Evolutionary conservation across 2,113 vertebrate genomes (phyloP), one percentile per base, ranked within the genome.

Genomic region (Lepidothrix coronata): DNA sequence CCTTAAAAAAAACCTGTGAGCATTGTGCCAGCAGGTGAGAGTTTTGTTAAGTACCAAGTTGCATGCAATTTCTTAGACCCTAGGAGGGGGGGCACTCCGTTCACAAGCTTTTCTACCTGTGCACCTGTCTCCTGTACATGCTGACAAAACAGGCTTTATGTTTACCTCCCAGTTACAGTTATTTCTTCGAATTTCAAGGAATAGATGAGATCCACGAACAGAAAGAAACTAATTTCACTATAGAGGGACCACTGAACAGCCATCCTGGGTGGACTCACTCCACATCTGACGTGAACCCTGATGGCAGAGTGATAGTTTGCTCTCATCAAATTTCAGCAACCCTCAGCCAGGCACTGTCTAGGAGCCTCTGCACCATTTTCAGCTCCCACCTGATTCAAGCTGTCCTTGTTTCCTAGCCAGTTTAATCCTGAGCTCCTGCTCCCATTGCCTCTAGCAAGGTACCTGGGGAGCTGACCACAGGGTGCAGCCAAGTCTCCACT

Each of bases 181-280:
- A 0, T 77, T 76, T 80, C 25, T 62, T 88, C n/a, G 49, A 35
- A 41, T 77, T 37, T 49, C 31, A 76, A 33, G 37, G 67, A 41
- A 58, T 23, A 55, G 9, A 37, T 43, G 25, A 80, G 66, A 57
- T 61, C 49, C 49, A 14, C 28, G 35, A 61, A 19, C 44, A 83
- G 49, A 67, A 73, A 48, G 39, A 37, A 62, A 59, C 13, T 15
- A 33, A 67, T 87, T 80, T 86, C 31, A 28, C 43, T 39, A 6
- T 6, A 61, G 82, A 65, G 8, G 41, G 39, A 73, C 41, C 30
- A 30, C 31, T 62, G 4, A 24, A 12, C 30, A 41, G 31, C 70
- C 1, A 1, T 37, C 11, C 43, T 78, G 52, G 3, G 25, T 54
- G 15, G 33, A 31, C 39, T 82, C 0, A 0, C 20, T 57, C 35